Evolutionary conservation across 2,797 vertebrate genomes (phyloP), one percentile per base, ranked within the genome.

Genomic region (Xiphorhynchus erythropygius): DNA sequence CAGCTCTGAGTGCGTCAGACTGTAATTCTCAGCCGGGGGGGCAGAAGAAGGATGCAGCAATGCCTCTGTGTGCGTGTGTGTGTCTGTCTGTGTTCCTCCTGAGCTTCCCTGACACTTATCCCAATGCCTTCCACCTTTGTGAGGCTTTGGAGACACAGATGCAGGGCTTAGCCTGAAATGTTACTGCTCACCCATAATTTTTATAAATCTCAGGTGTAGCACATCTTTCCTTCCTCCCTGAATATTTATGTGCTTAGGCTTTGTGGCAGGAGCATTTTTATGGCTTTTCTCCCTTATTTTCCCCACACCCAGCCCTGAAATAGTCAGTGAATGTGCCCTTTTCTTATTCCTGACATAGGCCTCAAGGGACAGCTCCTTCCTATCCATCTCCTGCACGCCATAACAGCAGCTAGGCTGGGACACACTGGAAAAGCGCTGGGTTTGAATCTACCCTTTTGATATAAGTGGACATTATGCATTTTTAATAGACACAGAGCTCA

Each of bases 401-500:
- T 50, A 76, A 63, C 73, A 64, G 57, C 68, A 75, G 67, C 53
- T 18, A 77, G 57, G 73, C 46, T 77, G 89, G 94, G 87, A 91
- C 68, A 37, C 0, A 24, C 63, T 64, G 92, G 87, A 69, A 87
- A 89, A 92, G 41, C 1, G 0, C 89, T 25, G 60, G 71, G 28
- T 68, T 75, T 87, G 71, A 93, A 62, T 68, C 80, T 10, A 8
- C 57, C 77, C 85, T 90, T 84, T 77, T n/a, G 73, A 86, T 94
- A 44, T 79, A 92, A 94, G 84, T 91, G 95, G 96, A 78, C 93
- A 87, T 92, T 91, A 93, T 79, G 64, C 88, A 93, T 96, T 90
- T 96, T 95, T 96, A 95, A 91, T 95, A 92, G 90, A 59, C 27
- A 4, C 0, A 14, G 67, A 74, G 80, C 53, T 91, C 93, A 82